Base-by-base conservation (phyloP, 2,797 vertebrate genomes). In the Vireo griseus region DNA sequence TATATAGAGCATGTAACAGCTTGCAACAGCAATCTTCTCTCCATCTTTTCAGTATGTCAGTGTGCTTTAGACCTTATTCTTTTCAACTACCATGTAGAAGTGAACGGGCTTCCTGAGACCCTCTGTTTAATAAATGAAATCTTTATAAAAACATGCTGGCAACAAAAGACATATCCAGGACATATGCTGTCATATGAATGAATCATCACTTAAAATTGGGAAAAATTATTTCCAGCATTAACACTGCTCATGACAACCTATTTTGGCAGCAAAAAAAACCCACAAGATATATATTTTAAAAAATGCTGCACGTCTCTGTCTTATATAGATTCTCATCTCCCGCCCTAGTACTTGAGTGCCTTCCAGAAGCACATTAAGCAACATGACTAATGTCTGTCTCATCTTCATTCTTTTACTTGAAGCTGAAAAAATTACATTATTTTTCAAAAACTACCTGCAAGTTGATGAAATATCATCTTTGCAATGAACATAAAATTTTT, bases 351-450 rank as follows among this genome's bases (percentile, higher is more conserved):
- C 35, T 88, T 74, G 83, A 87, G 21, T 69, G 59, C 17, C 39
- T 95, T 94, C 80, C 80, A 93, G 77, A 59, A 92, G 52, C 65
- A 73, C 74, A 89, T 95, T 93, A 95, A 88, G 71, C 28, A 77
- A 87, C 48, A 37, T 93, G 88, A 96, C 52, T 92, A 94, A 96
- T 86, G 77, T 77, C 88, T 93, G 39, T 81, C 63, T 94, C 80
- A 69, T 92, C 77, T 87, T 85, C 5, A 0, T 86, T 95, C 77
- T 95, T 94, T 81, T 63, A 63, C 59, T 80, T 83, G 73, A 33
- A 75, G 42, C n/a, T 87, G 59, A 95, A 94, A 82, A 79, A 90
- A 82, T 76, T 82, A n/a, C 5, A 37, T 83, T 85, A 51, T 79
- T 95, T 96, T 92, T 92, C 73, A 88, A 92, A 90, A 94, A 22